Evolutionary conservation across 2,113 vertebrate genomes (phyloP), one percentile per base, ranked within the genome.

Genomic region (Xenus cinereus): DNA sequence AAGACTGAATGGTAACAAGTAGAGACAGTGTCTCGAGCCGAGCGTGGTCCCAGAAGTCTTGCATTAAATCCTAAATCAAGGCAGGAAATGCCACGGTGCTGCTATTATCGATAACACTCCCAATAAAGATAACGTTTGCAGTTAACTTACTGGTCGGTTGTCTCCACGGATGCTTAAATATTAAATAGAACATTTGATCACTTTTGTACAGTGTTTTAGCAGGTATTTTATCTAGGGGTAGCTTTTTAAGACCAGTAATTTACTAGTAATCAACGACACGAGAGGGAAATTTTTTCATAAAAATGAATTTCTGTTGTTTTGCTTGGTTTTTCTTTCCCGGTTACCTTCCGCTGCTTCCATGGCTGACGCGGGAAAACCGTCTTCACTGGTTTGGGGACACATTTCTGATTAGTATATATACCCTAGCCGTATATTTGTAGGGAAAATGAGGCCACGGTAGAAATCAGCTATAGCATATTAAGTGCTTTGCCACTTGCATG

Each of bases 1-100:
- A 97, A 96, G 96, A 87, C 60, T 94, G 85, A 96, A 96, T 91
- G 95, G 90, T 92, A 79, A 96, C 76, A 89, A 71, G 93, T 57
- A 51, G 50, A 95, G 95, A 82, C 79, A 83, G 74, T 30, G 82
- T 85, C 59, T 28, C n/a, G 72, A 78, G 87, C 96, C 60, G 26
- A 41, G 45, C 54, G 2, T 22, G 6, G 86, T 39, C 69, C 62
- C 84, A 81, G 60, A 33, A 60, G 63, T 28, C 43, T 82, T 54
- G 50, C 79, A 46, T 90, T 90, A 89, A 88, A 86, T 28, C 50
- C 74, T 22, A 30, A 54, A 59, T n/a, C 50, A 14, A 27, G 41
- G 24, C 81, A 57, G 81, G 74, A 94, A 96, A 59, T 0, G 4
- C 84, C 64, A 20, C 22, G 3, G 72, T 6, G n/a, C 75, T 83